Evolutionary conservation across 2,888 invertebrate genomes (phyloP), one percentile per base, ranked within the genome.

Genomic region (Andrena minutula): DNA sequence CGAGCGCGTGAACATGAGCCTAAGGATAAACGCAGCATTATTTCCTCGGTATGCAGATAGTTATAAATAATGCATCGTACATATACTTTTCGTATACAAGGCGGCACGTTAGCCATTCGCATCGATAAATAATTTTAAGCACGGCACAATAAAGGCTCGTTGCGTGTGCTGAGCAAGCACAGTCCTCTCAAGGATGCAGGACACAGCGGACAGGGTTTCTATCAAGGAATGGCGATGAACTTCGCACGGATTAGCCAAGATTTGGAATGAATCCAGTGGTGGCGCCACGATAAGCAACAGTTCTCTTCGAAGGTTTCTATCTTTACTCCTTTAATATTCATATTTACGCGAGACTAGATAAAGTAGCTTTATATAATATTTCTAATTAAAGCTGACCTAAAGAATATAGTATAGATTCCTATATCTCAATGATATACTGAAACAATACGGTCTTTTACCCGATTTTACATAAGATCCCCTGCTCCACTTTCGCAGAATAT

Each of bases 1-100:
- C 49, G 12, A 71, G 2, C 30, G 30, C 23, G 28, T 41, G 64
- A 56, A 35, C 26, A 26, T n/a, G 61, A 16, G 5, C 8, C 28
- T 26, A 35, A 66, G 66, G 63, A 75, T 68, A 20, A 35, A 68
- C n/a, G 26, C n/a, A 58, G 8, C 28, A 66, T 68, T 23, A 74
- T 71, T 79, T 72, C 58, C 16, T 64, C 49, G 83, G 71, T 23
- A 85, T 79, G 83, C 75, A 75, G 61, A 63, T 77, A 75, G 63
- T 75, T 61, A 88, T 88, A 87, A 88, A 88, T 88, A 88, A 88
- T 88, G 81, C 83, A 88, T 88, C 63, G 60, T 84, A 86, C 84
- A 84, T 64, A 68, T 73, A 71, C 53, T 83, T 86, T 87, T 83
- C 82, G 75, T 85, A 85, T 83, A 85, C 88, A 86, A 79, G 79